These are phyloP conservation scores for Lucilia sericata DNA, from an alignment of 1,140 invertebrate genomes.

Conservation along the genomic window DNA sequence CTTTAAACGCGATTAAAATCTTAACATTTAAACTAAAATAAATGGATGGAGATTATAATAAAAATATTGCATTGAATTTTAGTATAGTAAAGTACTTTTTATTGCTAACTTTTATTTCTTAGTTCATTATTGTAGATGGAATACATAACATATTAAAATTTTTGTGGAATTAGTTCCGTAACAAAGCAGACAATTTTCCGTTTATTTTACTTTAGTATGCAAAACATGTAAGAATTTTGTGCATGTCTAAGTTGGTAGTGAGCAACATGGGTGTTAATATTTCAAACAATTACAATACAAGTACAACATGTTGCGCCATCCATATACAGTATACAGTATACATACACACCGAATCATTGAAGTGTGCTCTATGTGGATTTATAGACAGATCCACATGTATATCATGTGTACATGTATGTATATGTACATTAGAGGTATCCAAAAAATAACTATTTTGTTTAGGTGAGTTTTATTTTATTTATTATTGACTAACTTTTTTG, in stretches of 20 bases:
- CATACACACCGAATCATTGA: neutral
- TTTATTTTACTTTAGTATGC: neutral
- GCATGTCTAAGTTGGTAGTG: neutral
- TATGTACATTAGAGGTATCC: no score
- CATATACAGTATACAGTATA: neutral
- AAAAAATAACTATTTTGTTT: no score
- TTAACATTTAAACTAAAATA: no score
- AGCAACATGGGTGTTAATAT: conserved; percentile 9
- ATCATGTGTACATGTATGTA: no score
- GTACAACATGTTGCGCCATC: conserved; percentile 6
- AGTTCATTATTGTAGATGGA: no score
- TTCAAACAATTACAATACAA: neutral
- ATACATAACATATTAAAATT: neutral
- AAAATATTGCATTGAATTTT: no score
- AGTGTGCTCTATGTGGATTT: neutral
- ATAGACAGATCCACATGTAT: neutral
- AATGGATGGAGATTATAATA: no score
- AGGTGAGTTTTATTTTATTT: no score
- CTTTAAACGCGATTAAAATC: no score
- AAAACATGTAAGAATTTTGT: conserved; percentile 19
- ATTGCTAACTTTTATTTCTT: no score
- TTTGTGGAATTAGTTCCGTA: neutral
- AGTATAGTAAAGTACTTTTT: no score
- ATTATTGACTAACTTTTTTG: no score
- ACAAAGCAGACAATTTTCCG: neutral